phyloP scores from a whole-genome alignment of 2,797 vertebrate species.

The Tinamus major region DNA sequence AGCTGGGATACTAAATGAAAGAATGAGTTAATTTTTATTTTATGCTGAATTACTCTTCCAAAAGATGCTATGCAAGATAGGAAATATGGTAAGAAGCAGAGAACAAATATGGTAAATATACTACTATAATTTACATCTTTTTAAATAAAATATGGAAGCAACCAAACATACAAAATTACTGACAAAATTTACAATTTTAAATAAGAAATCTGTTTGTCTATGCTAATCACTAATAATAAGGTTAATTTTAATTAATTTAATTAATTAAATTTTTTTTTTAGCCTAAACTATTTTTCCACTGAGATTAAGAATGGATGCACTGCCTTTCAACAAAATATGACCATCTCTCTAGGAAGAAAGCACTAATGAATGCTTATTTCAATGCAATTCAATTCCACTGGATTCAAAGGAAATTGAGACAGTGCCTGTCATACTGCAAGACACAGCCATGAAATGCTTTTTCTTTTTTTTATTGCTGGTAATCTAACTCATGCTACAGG shows the following conservation, averaged over 20 bases:
- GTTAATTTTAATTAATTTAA: neutral
- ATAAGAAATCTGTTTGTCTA: neutral
- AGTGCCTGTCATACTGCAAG: neutral
- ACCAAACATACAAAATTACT: neutral
- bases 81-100: neutral
- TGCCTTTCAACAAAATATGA: neutral
- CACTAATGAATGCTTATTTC: neutral
- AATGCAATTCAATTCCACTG: neutral
- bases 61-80: neutral
- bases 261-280: neutral
- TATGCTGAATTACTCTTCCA: constrained; percentile 3
- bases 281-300: neutral
- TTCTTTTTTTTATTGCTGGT: neutral
- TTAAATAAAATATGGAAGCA: neutral
- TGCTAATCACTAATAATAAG: neutral
- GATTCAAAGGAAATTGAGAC: neutral
- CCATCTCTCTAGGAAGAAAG: neutral
- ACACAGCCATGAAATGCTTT: neutral
- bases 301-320: neutral
- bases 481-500: neutral
- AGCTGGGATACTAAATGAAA: neutral
- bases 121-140: neutral
- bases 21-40: neutral
- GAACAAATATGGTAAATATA: neutral
- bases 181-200: neutral